These are phyloP conservation scores for Holotrichia oblita DNA, from an alignment of 1,140 invertebrate genomes.

Conservation along the genomic window DNA sequence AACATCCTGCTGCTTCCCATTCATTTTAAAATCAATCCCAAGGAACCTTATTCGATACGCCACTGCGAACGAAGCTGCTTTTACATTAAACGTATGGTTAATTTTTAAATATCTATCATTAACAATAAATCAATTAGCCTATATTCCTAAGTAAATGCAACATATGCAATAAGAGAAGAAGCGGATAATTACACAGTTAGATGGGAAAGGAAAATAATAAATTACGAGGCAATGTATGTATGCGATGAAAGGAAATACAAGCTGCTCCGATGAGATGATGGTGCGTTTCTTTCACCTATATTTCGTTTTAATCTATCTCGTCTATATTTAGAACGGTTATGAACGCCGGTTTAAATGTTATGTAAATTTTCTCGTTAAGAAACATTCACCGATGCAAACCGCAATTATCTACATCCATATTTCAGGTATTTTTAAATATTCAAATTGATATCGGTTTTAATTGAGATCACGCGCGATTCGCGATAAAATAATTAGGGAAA, in stretches of 20 bases:
- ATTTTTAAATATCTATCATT: neutral
- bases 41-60: too few relatives aligned
- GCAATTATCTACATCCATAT: too few relatives aligned
- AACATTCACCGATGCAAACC: neutral
- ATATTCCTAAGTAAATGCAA: neutral
- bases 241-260: neutral
- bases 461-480: too few relatives aligned
- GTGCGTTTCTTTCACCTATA: neutral
- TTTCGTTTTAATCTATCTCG: neutral
- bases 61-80: too few relatives aligned
- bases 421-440: too few relatives aligned
- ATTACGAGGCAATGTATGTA: neutral
- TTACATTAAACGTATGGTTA: too few relatives aligned
- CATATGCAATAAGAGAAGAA: neutral
- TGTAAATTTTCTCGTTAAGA: neutral
- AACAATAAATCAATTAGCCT: slow-evolving; percentile 2
- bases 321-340: neutral
- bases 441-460: too few relatives aligned
- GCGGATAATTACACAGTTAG: neutral
- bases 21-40: too few relatives aligned
- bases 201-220: slow-evolving; percentile 8
- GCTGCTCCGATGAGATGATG: neutral
- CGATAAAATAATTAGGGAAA: too few relatives aligned
- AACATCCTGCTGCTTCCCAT: too few relatives aligned
- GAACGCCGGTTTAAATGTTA: neutral